Evolutionary conservation across 2,888 invertebrate species (phyloP).

Genomic region (Eupithecia subumbrata): DNA sequence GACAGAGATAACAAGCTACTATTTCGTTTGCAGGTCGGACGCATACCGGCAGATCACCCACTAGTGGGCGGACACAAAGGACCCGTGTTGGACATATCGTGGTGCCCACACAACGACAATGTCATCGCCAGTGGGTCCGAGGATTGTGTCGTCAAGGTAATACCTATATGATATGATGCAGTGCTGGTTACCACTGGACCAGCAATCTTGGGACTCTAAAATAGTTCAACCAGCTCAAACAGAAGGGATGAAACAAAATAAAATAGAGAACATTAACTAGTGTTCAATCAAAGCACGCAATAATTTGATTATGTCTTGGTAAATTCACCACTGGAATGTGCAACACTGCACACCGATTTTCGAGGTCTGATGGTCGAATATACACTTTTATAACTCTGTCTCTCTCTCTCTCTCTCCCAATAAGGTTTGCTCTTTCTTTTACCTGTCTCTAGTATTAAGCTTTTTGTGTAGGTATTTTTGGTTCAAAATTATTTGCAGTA

Average conservation of each 20-base stretch:
- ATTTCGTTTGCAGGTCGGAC: conserved; percentile 89
- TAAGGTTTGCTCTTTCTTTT: too few relatives aligned
- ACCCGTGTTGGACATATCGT: conserved; percentile 97
- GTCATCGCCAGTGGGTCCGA: conserved; percentile 99
- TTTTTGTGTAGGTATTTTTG: not conserved
- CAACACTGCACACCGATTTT: too few relatives aligned
- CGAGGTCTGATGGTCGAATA: too few relatives aligned
- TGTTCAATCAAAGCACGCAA: too few relatives aligned
- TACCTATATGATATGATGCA: not conserved
- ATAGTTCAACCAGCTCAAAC: too few relatives aligned
- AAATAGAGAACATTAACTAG: not conserved
- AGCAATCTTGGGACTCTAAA: not conserved
- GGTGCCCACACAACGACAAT: conserved; percentile 99
- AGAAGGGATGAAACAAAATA: not conserved
- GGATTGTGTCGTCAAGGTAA: conserved; percentile 96
- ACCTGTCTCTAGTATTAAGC: not conserved
- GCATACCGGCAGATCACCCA: conserved; percentile 97
- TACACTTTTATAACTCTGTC: too few relatives aligned
- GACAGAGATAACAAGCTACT: not conserved
- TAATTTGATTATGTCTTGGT: too few relatives aligned
- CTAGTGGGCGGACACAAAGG: conserved; percentile 98
- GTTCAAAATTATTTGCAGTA: too few relatives aligned
- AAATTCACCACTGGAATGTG: too few relatives aligned
- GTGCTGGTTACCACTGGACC: not conserved
- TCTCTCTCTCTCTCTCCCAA: too few relatives aligned